phyloP scores from a whole-genome alignment of 2,113 vertebrate species.

The Hyperopisus bebe region DNA sequence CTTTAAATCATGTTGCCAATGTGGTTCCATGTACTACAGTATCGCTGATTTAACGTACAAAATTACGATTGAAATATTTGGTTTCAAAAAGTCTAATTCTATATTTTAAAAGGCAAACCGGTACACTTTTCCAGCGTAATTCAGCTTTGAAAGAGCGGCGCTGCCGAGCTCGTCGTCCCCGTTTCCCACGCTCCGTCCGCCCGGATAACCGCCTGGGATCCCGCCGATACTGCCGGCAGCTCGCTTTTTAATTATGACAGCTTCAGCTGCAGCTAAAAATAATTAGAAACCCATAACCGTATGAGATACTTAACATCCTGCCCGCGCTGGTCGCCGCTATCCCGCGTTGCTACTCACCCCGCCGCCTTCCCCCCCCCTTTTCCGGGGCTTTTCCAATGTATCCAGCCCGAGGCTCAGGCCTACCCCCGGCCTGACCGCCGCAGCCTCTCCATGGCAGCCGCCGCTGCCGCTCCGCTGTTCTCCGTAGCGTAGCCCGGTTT shows the following conservation, averaged over 20 bases:
- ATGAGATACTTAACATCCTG: neutral
- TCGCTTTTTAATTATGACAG: neutral
- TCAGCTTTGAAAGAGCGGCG: neutral
- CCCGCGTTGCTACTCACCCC: neutral
- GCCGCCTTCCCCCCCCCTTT: neutral
- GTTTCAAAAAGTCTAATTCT: neutral
- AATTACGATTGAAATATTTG: neutral
- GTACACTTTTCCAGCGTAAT: neutral
- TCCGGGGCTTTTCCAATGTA: slow-evolving; percentile 18
- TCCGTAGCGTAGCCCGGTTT: neutral
- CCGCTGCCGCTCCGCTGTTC: neutral
- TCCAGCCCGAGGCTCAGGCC: slow-evolving; percentile 26
- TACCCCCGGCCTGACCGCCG: slow-evolving; percentile 33
- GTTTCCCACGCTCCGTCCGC: neutral
- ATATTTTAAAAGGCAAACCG: neutral
- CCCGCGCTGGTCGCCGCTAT: neutral
- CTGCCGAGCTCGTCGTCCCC: neutral
- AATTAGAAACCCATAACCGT: neutral
- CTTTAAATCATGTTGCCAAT: neutral
- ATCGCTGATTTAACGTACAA: neutral
- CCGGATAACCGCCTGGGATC: neutral
- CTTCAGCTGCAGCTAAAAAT: neutral
- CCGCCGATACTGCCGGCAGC: neutral
- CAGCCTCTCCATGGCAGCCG: slow-evolving; percentile 31
- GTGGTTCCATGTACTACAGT: neutral